phyloP scores from a whole-genome alignment of 1,140 invertebrate species.

The Drosophila oshimai region DNA sequence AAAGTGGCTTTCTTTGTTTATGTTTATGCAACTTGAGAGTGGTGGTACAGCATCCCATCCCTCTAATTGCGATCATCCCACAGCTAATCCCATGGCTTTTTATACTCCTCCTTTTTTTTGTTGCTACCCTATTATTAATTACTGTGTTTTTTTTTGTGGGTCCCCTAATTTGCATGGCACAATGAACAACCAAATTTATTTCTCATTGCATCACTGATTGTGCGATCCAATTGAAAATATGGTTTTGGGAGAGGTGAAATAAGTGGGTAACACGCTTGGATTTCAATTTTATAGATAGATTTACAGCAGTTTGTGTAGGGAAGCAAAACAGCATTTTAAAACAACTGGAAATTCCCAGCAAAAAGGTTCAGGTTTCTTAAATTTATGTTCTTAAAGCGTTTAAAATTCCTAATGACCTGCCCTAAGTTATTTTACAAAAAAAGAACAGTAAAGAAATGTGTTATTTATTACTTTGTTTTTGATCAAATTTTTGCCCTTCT shows the following conservation, averaged over 20 bases:
- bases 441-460: no score
- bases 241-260: neutral
- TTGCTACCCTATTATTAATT: conserved; percentile 25
- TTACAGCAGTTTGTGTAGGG: neutral
- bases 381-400: neutral
- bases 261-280: neutral
- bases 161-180: conserved; percentile 30
- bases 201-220: conserved; percentile 35
- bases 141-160: conserved; percentile 7
- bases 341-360: conserved; percentile 1
- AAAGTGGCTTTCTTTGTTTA: conserved; percentile 30
- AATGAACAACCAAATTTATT: conserved; percentile 21
- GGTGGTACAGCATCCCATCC: conserved; percentile 6
- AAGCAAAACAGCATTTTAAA: neutral
- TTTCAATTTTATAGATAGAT: neutral
- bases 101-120: conserved; percentile 17
- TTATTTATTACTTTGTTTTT: no score
- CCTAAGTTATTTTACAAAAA: no score
- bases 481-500: no score
- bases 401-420: neutral
- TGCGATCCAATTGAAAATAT: conserved; percentile 12
- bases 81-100: conserved; percentile 16
- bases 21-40: conserved; percentile 31
- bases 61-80: conserved; percentile 38
- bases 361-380: neutral